Evolutionary conservation across 2,113 vertebrate genomes (phyloP).

Genomic region (Phylloscopus trochiloides): DNA sequence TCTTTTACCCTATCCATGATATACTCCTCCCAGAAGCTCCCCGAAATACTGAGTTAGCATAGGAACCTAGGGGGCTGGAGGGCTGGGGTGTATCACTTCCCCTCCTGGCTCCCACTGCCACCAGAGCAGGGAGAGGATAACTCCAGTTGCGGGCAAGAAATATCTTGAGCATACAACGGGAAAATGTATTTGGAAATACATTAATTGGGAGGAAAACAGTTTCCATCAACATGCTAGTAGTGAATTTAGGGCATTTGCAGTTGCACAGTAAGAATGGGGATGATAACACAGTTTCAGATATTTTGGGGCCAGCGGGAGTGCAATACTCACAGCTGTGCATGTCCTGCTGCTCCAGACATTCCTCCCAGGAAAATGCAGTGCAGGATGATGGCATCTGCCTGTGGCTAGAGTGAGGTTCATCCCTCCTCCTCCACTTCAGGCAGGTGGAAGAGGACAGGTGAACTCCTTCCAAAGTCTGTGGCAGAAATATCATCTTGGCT

Average conservation of each 20-base stretch:
- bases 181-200: background rate
- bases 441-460: background rate
- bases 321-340: rapidly evolving
- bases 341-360: background rate
- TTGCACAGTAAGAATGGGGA: background rate
- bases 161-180: background rate
- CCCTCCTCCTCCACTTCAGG: background rate
- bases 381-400: background rate
- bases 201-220: background rate
- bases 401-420: background rate
- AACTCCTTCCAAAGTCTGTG: background rate
- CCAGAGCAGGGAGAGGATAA: background rate
- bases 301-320: background rate
- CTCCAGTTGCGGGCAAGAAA: background rate
- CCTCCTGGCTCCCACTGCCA: background rate
- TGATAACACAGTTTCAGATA: background rate
- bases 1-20: too few species aligned
- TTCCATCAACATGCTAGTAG: background rate
- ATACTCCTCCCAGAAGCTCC: too few species aligned
- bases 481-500: background rate
- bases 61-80: too few species aligned
- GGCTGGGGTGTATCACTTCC: background rate
- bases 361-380: background rate
- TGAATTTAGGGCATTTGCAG: background rate
- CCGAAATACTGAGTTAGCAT: too few species aligned